These are phyloP conservation scores for Apodemus speciosus DNA, from an alignment of 2,113 vertebrate genomes.

Conservation along the genomic window DNA sequence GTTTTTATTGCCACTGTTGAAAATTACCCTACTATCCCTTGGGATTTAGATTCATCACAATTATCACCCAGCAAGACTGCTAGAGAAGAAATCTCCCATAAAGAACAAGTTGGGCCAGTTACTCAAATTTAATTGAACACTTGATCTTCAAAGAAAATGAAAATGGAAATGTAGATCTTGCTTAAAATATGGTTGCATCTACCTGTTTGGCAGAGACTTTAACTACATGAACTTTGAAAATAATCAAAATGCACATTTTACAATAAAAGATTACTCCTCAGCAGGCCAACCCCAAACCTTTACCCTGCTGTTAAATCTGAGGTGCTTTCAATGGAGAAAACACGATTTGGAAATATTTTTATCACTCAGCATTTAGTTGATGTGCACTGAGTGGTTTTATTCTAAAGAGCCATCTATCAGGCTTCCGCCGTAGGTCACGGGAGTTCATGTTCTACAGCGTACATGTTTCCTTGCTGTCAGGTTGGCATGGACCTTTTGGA, in stretches of 20 bases:
- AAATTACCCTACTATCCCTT: constrained; percentile 57
- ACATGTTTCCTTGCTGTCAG: constrained; percentile 40
- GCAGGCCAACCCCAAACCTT: constrained; percentile 48
- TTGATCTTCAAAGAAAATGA: constrained; percentile 52
- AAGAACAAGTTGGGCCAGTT: constrained; percentile 34
- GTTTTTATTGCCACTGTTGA: constrained; percentile 57
- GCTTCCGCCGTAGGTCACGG: constrained; percentile 30
- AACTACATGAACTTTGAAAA: constrained; percentile 61
- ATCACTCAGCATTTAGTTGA: constrained; percentile 55
- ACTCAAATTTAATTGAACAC: constrained; percentile 49
- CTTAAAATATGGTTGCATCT: constrained; percentile 10
- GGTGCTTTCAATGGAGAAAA: constrained; percentile 24
- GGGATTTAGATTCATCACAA: constrained; percentile 52
- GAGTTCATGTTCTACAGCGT: constrained; percentile 48
- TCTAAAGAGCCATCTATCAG: constrained; percentile 48
- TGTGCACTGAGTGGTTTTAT: constrained; percentile 32
- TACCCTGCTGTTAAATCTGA: constrained; percentile 62
- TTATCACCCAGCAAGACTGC: constrained; percentile 64
- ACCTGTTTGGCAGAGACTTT: constrained; percentile 31
- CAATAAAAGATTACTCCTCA: constrained; percentile 51
- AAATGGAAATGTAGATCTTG: constrained; percentile 1
- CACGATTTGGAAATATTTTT: constrained; percentile 61
- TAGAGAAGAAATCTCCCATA: constrained; percentile 56
- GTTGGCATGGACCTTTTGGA: constrained; percentile 51
- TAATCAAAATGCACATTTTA: constrained; percentile 55